Percentiles rank a stretch among this genome's conserved stretches.
These are phyloP conservation scores for Catharus fuscescens DNA, from an alignment of 2,113 vertebrate species.

Conservation along the genomic window DNA sequence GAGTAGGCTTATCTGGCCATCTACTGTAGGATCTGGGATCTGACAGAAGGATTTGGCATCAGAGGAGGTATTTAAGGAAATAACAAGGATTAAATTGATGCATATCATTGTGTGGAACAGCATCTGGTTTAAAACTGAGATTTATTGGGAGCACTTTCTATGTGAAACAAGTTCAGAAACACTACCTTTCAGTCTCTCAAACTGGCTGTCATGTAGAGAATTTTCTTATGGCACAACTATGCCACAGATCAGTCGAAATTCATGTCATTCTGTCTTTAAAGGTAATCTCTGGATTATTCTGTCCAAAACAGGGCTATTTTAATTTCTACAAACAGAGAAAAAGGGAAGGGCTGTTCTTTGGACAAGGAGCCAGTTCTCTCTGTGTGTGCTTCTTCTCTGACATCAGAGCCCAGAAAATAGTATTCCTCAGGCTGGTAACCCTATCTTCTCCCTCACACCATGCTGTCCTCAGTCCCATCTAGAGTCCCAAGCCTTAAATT, in stretches of 20 bases:
- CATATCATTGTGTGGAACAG: neutral
- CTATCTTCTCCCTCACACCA: neutral
- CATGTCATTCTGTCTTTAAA: neutral
- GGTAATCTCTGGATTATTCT: neutral
- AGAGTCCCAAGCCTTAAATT: neutral
- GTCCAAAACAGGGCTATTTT: neutral
- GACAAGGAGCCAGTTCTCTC: neutral
- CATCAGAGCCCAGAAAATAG: neutral
- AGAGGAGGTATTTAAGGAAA: neutral
- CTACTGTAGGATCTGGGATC: neutral
- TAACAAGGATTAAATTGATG: neutral
- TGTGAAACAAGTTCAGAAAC: neutral
- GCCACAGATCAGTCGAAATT: neutral
- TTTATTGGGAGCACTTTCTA: neutral
- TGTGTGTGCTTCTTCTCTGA: neutral
- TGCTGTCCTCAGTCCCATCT: neutral
- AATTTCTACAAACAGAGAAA: neutral
- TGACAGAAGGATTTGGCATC: neutral
- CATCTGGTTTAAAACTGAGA: neutral
- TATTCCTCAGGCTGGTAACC: neutral
- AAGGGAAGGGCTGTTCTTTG: neutral
- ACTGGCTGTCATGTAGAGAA: neutral
- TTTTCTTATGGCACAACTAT: neutral
- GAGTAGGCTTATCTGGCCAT: neutral
- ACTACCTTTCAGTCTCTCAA: neutral